Conservation (phyloP, 2,797 vertebrate species). For the Tenualosa thibaudeaui region DNA sequence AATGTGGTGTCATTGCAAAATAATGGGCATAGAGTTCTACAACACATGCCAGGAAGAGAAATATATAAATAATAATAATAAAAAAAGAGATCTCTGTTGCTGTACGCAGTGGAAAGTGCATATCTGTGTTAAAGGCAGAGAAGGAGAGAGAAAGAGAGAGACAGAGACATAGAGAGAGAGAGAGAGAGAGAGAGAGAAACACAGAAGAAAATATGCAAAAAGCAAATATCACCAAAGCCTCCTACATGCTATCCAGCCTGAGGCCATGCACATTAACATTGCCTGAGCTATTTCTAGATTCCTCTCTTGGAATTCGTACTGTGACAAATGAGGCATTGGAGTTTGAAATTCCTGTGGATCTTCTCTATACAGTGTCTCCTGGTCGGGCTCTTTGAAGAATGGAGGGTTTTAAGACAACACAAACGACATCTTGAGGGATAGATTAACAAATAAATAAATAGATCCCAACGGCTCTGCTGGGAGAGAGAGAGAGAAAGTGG, state of each 20-base stretch:
- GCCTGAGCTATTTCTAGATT: slow-evolving; percentile 82
- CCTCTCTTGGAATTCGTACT: slow-evolving; percentile 83
- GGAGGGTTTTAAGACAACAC: slow-evolving; percentile 75
- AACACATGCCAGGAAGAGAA: slow-evolving; percentile 67
- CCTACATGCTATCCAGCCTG: slow-evolving; percentile 80
- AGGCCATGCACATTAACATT: slow-evolving; percentile 78
- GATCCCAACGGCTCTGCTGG: slow-evolving; percentile 60
- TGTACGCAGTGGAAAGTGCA: slow-evolving; percentile 75
- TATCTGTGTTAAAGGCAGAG: slow-evolving; percentile 62
- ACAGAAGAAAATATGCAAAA: slow-evolving; percentile 80
- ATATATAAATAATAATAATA: slow-evolving; percentile 32
- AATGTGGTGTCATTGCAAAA: slow-evolving; percentile 83
- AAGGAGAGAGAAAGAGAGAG: not conserved
- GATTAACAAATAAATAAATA: slow-evolving; percentile 77
- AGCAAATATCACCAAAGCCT: slow-evolving; percentile 84
- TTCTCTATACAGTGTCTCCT: slow-evolving; percentile 76
- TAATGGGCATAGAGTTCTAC: slow-evolving; percentile 79
- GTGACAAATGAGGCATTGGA: slow-evolving; percentile 85
- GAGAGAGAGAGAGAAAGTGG: slow-evolving; percentile 37
- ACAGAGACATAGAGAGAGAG: not conserved
- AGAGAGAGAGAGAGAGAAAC: slow-evolving; percentile 52
- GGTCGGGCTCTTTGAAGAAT: slow-evolving; percentile 78
- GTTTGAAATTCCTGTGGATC: slow-evolving; percentile 85
- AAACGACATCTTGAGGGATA: slow-evolving; percentile 73
- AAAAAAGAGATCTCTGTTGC: slow-evolving; percentile 60